These are phyloP conservation scores for Oxycera nigricornis DNA, from an alignment of 2,888 invertebrate species.

Conservation along the genomic window DNA sequence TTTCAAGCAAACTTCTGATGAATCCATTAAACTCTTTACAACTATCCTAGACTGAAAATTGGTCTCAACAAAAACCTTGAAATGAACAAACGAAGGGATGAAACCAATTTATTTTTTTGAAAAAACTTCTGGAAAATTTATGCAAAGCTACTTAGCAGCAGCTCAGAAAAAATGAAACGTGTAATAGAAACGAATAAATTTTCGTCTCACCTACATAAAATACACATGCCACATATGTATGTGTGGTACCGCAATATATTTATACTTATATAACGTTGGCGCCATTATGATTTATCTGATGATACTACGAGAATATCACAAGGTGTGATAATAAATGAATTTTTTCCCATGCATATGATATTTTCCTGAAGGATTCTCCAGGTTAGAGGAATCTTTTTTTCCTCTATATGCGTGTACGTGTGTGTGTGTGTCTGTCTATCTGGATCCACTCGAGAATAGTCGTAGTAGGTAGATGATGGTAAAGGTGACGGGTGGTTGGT, in stretches of 20 bases:
- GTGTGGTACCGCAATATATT: too few relatives aligned
- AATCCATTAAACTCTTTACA: too few relatives aligned
- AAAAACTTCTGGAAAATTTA: not conserved
- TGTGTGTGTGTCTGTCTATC: too few relatives aligned
- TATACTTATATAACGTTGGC: too few relatives aligned
- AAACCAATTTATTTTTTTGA: too few relatives aligned
- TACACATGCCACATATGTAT: too few relatives aligned
- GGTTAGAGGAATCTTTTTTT: not conserved
- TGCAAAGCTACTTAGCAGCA: slow-evolving; percentile 5
- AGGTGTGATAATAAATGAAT: slow-evolving; percentile 12
- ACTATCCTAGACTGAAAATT: too few relatives aligned
- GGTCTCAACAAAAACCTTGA: too few relatives aligned
- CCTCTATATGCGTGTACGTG: too few relatives aligned
- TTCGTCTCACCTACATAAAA: not conserved
- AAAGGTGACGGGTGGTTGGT: not conserved
- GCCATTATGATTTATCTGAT: slow-evolving; percentile 26
- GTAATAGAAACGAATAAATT: not conserved
- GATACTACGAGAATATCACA: not conserved
- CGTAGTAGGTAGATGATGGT: not conserved
- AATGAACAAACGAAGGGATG: too few relatives aligned
- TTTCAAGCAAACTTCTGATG: too few relatives aligned
- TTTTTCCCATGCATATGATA: slow-evolving; percentile 6
- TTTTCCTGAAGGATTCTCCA: not conserved
- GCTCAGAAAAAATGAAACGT: not conserved
- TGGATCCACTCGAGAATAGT: too few relatives aligned